A percentile compares a stretch with the other conserved stretches of the same genome.
phyloP scores from a whole-genome alignment of 2,797 vertebrate genomes.

The Gadopsis bispinosus region DNA sequence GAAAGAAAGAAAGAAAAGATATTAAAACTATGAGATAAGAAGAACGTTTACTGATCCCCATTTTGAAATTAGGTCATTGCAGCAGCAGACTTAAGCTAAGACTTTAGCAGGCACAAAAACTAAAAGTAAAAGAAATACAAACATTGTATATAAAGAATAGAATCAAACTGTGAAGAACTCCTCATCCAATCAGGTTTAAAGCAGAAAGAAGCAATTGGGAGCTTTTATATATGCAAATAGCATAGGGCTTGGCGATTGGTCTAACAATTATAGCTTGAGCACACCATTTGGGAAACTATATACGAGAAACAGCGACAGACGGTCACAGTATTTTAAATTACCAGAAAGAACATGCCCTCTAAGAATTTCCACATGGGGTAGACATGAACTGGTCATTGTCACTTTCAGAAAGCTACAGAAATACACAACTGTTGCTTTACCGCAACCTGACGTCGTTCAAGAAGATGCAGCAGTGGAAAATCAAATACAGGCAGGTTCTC shows the following conservation, averaged over 20 bases:
- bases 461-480: too few relatives aligned
- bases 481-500: too few relatives aligned
- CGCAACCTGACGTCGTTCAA: too few relatives aligned
- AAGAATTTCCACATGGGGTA: too few relatives aligned
- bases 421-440: too few relatives aligned
- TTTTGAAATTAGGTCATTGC: slow-evolving; percentile 38
- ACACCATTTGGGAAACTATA: background rate
- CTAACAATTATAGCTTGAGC: too few relatives aligned
- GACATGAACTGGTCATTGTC: too few relatives aligned
- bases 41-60: slow-evolving; percentile 12
- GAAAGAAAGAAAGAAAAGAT: slow-evolving; percentile 11
- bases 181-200: background rate
- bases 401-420: too few relatives aligned
- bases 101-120: background rate
- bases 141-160: background rate
- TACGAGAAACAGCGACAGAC: too few relatives aligned
- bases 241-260: background rate
- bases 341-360: too few relatives aligned
- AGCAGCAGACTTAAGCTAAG: background rate
- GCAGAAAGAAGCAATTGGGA: background rate
- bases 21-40: slow-evolving; percentile 31
- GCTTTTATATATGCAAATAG: background rate
- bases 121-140: background rate
- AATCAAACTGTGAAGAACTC: background rate
- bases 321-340: too few relatives aligned